phyloP scores from a whole-genome alignment of 2,888 invertebrate species.

The Drosophila macrothrix region DNA sequence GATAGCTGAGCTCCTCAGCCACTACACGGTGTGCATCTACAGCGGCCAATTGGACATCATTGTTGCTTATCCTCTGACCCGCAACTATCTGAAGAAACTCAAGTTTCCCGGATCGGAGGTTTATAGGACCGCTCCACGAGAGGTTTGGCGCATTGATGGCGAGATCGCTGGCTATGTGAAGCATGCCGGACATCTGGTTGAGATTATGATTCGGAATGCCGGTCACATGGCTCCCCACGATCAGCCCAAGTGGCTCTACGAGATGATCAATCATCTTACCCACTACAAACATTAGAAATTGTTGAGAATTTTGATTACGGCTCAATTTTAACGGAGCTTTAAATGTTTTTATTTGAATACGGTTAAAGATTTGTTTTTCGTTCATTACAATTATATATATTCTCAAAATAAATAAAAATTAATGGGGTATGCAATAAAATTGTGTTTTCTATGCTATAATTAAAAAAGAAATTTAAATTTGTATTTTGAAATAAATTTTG shows the following conservation, averaged over 20 bases:
- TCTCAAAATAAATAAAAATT: conserved; percentile 26
- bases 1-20: conserved; percentile 89
- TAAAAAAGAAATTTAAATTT: not conserved
- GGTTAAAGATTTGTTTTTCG: not conserved
- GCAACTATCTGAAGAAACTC: conserved; percentile 90
- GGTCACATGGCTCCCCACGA: conserved; percentile 94
- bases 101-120: conserved; percentile 89
- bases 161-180: conserved; percentile 92
- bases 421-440: not conserved
- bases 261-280: conserved; percentile 87
- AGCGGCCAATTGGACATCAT: conserved; percentile 97
- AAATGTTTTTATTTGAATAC: not conserved
- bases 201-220: conserved; percentile 91
- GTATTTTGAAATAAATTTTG: not conserved
- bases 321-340: conserved; percentile 17
- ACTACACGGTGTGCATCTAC: conserved; percentile 89
- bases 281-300: conserved; percentile 68
- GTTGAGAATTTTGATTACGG: not conserved
- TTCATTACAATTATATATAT: not conserved
- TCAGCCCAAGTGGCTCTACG: conserved; percentile 91
- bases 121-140: conserved; percentile 89
- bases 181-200: conserved; percentile 89
- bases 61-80: conserved; percentile 94
- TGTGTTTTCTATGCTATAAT: not conserved
- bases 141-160: conserved; percentile 89